Evolutionary conservation across 2,113 vertebrate genomes (phyloP).

Genomic region (Apteryx mantelli): DNA sequence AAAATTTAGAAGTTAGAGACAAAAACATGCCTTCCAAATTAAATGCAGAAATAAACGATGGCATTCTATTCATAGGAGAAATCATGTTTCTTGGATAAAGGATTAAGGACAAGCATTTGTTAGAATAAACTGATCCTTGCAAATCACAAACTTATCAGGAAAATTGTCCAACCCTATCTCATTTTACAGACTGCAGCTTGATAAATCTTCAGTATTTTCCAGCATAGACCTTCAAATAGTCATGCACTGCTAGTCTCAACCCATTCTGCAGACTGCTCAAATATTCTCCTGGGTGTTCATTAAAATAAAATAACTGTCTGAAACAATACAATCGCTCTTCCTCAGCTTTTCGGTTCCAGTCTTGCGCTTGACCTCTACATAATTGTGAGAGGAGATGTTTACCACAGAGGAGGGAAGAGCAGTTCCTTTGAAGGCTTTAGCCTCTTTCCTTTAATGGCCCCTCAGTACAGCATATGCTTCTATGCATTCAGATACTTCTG

Average conservation of each 20-base stretch:
- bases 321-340: not conserved
- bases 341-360: not conserved
- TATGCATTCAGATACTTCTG: not conserved
- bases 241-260: not conserved
- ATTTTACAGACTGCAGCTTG: not conserved
- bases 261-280: not conserved
- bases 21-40: not conserved
- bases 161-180: not conserved
- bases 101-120: not conserved
- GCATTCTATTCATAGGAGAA: not conserved
- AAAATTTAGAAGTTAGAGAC: not conserved
- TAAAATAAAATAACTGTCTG: conserved; percentile 34
- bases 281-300: conserved; percentile 24
- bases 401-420: not conserved
- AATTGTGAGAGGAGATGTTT: not conserved
- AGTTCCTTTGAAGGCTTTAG: not conserved
- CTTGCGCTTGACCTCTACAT: not conserved
- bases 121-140: not conserved
- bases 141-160: not conserved
- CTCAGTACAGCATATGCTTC: not conserved
- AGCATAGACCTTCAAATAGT: not conserved
- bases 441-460: not conserved
- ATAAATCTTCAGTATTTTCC: not conserved
- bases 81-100: not conserved
- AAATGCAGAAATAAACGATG: not conserved